Evolutionary conservation across 1,140 invertebrate genomes (phyloP).

Genomic region (Gryllus bimaculatus): DNA sequence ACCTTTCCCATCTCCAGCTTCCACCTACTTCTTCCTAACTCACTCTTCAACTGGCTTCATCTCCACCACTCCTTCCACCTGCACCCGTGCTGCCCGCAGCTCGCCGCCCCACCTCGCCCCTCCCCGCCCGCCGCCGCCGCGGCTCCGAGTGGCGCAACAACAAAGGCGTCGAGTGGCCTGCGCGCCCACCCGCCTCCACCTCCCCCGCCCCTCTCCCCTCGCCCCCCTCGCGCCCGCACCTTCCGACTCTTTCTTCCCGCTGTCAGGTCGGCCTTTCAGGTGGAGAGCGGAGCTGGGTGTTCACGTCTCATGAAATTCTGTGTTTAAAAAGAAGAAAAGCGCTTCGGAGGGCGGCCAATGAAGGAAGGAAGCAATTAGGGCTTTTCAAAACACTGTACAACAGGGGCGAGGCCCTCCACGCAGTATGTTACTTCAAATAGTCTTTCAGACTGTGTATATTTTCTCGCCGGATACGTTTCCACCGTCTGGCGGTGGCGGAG

Average conservation of each 20-base stretch:
- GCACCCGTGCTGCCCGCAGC: neutral
- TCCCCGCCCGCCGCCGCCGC: no score
- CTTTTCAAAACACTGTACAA: neutral
- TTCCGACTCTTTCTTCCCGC: neutral
- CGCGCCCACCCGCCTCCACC: no score
- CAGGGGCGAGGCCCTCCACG: neutral
- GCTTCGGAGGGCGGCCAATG: neutral
- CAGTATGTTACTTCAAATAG: neutral
- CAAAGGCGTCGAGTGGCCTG: neutral
- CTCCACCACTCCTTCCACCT: no score
- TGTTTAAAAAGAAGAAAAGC: neutral
- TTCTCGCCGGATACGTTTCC: neutral
- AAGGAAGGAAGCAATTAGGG: constrained; percentile 3
- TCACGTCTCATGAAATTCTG: neutral
- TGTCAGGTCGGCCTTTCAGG: neutral
- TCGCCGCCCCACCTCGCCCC: neutral
- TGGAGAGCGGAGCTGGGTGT: neutral
- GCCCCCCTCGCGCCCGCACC: no score
- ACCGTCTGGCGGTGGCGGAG: neutral
- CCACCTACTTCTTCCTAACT: no score
- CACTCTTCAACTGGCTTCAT: no score
- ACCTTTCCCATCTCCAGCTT: no score
- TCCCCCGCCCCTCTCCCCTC: no score
- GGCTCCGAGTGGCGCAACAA: neutral
- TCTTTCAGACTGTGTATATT: constrained; percentile 1